These are phyloP conservation scores for Pedetes capensis DNA, from an alignment of 2,113 vertebrate genomes.

Conservation along the genomic window DNA sequence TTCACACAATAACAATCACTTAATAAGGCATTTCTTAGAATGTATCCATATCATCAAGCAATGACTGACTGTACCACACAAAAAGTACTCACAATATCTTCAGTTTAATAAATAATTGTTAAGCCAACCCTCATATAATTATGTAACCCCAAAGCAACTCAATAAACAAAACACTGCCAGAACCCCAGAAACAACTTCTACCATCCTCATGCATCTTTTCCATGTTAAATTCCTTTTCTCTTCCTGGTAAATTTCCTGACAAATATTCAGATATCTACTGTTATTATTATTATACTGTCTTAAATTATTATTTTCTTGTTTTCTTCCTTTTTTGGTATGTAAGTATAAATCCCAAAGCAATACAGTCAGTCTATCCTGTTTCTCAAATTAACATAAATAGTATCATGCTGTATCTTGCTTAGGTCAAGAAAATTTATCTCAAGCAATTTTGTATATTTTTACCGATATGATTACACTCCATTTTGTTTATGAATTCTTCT, in stretches of 20 bases:
- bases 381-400: background rate
- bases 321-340: background rate
- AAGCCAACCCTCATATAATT: background rate
- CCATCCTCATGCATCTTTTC: background rate
- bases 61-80: background rate
- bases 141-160: background rate
- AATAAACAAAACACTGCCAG: background rate
- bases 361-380: background rate
- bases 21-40: background rate
- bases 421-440: background rate
- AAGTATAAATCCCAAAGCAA: background rate
- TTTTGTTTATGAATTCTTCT: background rate
- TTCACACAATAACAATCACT: background rate
- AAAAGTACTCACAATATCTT: background rate
- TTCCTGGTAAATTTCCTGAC: background rate
- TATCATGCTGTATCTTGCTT: background rate
- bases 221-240: background rate
- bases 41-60: rapidly evolving
- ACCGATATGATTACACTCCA: background rate
- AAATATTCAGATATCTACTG: background rate
- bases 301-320: background rate
- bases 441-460: background rate
- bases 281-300: background rate
- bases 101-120: background rate
- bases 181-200: background rate